Evolutionary conservation across 2,888 invertebrate genomes (phyloP).

Genomic region (Caenorhabditis sp.): DNA sequence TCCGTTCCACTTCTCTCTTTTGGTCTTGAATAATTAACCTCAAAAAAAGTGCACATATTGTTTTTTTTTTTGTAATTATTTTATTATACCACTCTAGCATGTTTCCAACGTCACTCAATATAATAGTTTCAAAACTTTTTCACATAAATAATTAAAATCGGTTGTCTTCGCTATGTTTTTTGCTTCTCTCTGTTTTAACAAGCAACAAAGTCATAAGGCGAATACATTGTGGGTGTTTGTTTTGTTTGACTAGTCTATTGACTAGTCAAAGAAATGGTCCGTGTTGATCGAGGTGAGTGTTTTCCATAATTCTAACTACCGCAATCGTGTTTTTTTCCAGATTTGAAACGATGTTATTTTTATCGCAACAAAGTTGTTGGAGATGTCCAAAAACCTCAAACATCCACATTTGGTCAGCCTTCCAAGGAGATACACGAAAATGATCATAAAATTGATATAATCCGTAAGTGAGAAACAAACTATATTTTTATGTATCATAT

Average conservation of each 20-base stretch:
- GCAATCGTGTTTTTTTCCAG: constrained; percentile 1
- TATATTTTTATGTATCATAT: not conserved
- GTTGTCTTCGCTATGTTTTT: not conserved
- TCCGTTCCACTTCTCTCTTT: not conserved
- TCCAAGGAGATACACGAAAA: not conserved
- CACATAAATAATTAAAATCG: constrained; percentile 4
- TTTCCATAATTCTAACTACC: not conserved
- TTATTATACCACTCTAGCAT: not conserved
- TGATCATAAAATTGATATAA: constrained; percentile 13
- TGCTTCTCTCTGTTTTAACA: not conserved
- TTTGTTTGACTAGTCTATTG: not conserved
- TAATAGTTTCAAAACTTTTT: not conserved
- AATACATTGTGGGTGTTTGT: constrained; percentile 9
- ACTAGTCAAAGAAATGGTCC: constrained; percentile 5
- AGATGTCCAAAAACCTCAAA: constrained; percentile 19
- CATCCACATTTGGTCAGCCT: constrained; percentile 15
- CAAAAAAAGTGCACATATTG: not conserved
- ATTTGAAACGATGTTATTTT: constrained; percentile 29
- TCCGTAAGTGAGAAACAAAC: constrained; percentile 14
- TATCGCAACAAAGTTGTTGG: constrained; percentile 27
- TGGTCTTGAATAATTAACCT: not conserved
- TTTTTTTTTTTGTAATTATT: not conserved
- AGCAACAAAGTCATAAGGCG: constrained; percentile 14
- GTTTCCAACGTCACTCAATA: not conserved
- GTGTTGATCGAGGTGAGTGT: constrained; percentile 2